Base-by-base conservation (phyloP, 1,140 invertebrate species). In the Samia ricini region DNA sequence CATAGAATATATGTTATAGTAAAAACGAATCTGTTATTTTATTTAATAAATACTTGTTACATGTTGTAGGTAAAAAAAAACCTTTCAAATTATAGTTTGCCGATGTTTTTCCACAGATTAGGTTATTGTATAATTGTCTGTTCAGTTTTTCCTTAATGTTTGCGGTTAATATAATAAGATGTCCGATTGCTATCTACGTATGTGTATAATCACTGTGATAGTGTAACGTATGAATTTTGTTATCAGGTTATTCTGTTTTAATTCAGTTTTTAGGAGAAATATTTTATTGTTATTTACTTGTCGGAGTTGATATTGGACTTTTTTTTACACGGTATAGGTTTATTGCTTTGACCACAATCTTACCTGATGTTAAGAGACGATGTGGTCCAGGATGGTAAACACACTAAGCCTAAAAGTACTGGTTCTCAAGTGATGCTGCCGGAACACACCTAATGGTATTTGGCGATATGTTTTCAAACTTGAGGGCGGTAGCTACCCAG, bases 21-120 rank as follows among this genome's bases (percentile, higher is more conserved):
- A 52, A 10, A 42, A 42, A 42, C 36, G 36, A n/a, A n/a, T n/a
- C n/a, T 24, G 50, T 52, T 12, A 20, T 52, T 52, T 52, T 19
- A 52, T 22, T 55, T 55, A 55, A 55, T 55, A 19, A 24, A 24
- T 24, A 18, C 6, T 1, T 22, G 52, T 55, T 55, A 55, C 52
- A 22, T 5, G 15, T 5, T 24, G 21, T 55, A 23, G 52, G 19
- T 51, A 22, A 54, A 54, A 54, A 22, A 54, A 54, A 54, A 55
- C 52, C 23, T 55, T 19, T 55, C 10, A 55, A 23, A 23, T 56
- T 19, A 29, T 15, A 8, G 55, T 29, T n/a, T 55, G n/a, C 24
- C 19, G 18, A 22, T 23, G 52, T 23, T 24, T 15, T n/a, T 19
- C 8, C 3, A 24, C 0, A 12, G 12, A 55, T 55, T 22, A 24